A percentile compares a stretch with the other conserved stretches of the same genome.
Conservation (phyloP, 2,888 invertebrate genomes). For the Tridacna gigas region DNA sequence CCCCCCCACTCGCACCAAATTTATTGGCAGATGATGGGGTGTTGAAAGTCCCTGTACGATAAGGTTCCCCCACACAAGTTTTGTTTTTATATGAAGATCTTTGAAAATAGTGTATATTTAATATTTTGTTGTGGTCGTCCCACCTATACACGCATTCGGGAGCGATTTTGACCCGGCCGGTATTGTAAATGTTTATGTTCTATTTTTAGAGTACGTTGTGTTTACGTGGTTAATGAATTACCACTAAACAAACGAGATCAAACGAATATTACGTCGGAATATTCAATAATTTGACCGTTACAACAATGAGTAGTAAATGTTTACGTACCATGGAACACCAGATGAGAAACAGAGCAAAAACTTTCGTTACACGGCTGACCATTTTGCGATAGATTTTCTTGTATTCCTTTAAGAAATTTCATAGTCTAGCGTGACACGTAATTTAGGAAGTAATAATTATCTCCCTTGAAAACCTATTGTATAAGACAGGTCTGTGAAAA, state of each 20-base stretch:
- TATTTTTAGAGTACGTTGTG: not conserved
- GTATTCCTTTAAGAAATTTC: not conserved
- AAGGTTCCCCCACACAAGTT: too few relatives aligned
- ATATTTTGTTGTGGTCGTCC: too few relatives aligned
- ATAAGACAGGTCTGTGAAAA: not conserved
- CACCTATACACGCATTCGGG: too few relatives aligned
- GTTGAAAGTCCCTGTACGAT: too few relatives aligned
- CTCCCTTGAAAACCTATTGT: not conserved
- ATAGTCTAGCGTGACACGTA: not conserved
- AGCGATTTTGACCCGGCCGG: too few relatives aligned
- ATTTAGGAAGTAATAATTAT: constrained; percentile 2
- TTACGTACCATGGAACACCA: constrained; percentile 31
- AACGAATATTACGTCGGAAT: not conserved
- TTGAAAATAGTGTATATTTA: too few relatives aligned
- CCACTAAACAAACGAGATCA: not conserved
- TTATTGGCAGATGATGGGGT: too few relatives aligned
- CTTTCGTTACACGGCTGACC: constrained; percentile 14
- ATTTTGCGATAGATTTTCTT: not conserved
- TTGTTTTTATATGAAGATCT: too few relatives aligned
- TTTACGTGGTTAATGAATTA: not conserved
- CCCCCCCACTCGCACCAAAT: too few relatives aligned
- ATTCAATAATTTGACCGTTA: too few relatives aligned
- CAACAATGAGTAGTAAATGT: not conserved
- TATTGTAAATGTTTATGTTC: not conserved
- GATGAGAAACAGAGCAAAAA: constrained; percentile 20